Base-by-base conservation (phyloP, 37 sponge, comb jelly and placozoan genomes). In the Spongia lamella region DNA sequence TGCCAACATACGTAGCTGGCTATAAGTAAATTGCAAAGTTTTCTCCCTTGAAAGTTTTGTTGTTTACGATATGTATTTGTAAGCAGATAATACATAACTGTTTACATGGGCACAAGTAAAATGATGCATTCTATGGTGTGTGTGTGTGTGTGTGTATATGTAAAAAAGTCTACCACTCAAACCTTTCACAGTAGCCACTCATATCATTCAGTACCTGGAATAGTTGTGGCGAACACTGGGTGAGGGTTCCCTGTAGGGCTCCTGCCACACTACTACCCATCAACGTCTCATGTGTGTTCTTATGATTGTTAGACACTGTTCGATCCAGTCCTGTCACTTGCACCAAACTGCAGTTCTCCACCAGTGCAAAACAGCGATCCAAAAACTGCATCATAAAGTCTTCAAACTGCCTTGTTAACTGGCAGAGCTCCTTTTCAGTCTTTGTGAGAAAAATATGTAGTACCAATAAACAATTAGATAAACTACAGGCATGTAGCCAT, bases 321-420 rank as follows among this genome's bases (percentile, higher is more conserved):
- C 85, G 56, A 26, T 83, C 83, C 24, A 76, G 35, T 17, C 73
- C 67, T 27, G 78, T 37, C 1, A 33, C 62, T 40, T 88, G 89
- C 26, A 80, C 89, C 47, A 77, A 21, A 0, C 74, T 21, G 34
- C 85, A 70, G 56, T 75, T 84, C 58, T 84, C 89, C n/a, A 88
- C 59, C 72, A 89, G 55, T 9, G 71, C 65, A 76, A 92, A 92
- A 70, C 89, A 92, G 72, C 93, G 83, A 66, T 90, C 88, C 14
- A 94, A 38, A 19, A 84, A 87, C 40, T 86, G 78, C 49, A 90
- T 20, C 15, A 94, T 63, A 65, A 94, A 84, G 51, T 94, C 91
- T 62, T 94, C 95, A 82, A 94, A 87, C 49, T 87, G 88, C 26
- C 62, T 50, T 21, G 95, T 87, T 16, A 79, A 56, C 0, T 65